Conservation (phyloP, 2,113 vertebrate species). For the Tragelaphus scriptus region DNA sequence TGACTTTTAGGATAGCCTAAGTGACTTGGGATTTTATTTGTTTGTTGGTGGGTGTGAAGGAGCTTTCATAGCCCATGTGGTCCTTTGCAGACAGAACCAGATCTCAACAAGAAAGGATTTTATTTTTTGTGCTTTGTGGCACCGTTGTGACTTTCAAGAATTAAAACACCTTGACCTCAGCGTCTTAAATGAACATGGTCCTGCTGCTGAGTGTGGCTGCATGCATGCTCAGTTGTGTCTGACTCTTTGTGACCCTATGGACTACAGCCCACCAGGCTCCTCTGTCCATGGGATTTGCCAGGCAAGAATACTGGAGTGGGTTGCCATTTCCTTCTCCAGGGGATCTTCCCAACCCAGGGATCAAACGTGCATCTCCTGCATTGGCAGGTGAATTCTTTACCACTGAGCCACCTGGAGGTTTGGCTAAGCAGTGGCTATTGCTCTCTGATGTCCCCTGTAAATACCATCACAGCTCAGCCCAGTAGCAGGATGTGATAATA, state of each 20-base stretch:
- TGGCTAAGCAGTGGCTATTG: background rate
- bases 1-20: background rate
- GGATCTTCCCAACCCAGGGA: background rate
- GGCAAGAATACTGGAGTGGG: background rate
- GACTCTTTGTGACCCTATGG: fast-evolving
- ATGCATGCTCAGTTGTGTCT: background rate
- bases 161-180: background rate
- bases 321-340: background rate
- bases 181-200: background rate
- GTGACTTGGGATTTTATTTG: background rate
- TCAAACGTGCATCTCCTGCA: background rate
- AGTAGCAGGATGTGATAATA: background rate
- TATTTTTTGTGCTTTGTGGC: background rate
- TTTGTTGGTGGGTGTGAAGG: background rate
- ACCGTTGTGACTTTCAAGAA: background rate
- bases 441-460: background rate
- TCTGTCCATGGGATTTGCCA: background rate
- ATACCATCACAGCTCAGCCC: background rate
- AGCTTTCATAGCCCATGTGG: background rate
- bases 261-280: background rate
- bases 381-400: background rate
- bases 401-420: background rate
- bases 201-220: background rate
- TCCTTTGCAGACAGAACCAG: background rate
- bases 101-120: background rate